Evolutionary conservation across 1,140 invertebrate genomes (phyloP), one percentile per base, ranked within the genome.

Genomic region (Caenorhabditis tropicalis): DNA sequence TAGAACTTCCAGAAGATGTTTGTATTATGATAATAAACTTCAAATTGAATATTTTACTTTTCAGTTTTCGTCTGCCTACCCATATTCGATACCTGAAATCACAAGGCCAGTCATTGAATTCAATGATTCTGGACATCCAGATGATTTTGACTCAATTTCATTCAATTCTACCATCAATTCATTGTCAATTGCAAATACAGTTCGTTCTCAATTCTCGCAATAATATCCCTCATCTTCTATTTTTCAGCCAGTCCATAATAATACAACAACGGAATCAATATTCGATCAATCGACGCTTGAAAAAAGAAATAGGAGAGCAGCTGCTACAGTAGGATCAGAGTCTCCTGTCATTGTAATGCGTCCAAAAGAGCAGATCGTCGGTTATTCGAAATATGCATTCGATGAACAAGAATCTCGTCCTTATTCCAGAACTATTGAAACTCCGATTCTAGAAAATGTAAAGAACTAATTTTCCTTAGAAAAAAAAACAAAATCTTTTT

Each of bases 221-320:
- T n/a, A 60, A 6, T 5, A n/a, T 33, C 33, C 24, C n/a, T n/a
- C 9, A 33, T 16, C 1, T 33, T 60, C 3, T 2, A 60, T 24
- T 46, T 43, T 74, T 46, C 60, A 74, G 65, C 65, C 65, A 27
- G 65, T 74, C n/a, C 65, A 24, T 74, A 74, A 74, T n/a, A 74
- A 74, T n/a, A 43, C 65, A 0, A 74, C 65, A 39, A 74, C 65
- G 0, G 36, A 74, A 27, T 24, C 65, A 15, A 74, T 74, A 74
- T 74, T 74, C 36, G 65, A 74, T 12, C 65, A 74, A 33, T 74
- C 65, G n/a, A 39, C 65, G 24, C 21, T 74, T 6, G 65, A 74
- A 24, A 74, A 43, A 43, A 16, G 65, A 43, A 43, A 43, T 74
- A n/a, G 65, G 24, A 31, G 36, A 74, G 36, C 36, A 43, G 36